phyloP scores from a whole-genome alignment of 2,113 vertebrate species.

The Cyanoramphus novaezelandiae region DNA sequence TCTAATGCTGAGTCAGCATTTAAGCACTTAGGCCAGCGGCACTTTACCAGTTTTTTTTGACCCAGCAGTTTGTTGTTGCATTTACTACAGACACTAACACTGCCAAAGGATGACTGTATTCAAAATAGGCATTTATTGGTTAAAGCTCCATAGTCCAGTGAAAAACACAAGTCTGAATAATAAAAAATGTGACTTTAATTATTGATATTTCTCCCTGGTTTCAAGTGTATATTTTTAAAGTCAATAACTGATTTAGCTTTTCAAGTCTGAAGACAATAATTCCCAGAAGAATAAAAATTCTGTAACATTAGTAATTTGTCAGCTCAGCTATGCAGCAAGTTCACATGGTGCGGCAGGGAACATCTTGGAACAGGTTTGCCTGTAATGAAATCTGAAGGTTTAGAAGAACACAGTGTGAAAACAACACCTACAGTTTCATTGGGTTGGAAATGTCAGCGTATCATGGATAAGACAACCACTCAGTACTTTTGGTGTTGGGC shows the following conservation, averaged over 20 bases:
- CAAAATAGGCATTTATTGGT: not conserved
- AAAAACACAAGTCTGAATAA: not conserved
- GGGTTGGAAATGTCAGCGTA: not conserved
- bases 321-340: conserved; percentile 28
- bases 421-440: not conserved
- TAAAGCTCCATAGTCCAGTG: not conserved
- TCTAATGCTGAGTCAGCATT: not conserved
- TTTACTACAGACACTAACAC: not conserved
- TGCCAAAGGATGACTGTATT: not conserved
- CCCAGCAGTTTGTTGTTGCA: not conserved
- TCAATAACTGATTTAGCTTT: not conserved
- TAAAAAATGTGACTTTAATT: not conserved
- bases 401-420: conserved; percentile 9
- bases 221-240: not conserved
- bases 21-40: not conserved
- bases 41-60: not conserved
- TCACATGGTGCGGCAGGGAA: conserved; percentile 50
- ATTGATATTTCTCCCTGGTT: not conserved
- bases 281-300: not conserved
- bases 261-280: not conserved
- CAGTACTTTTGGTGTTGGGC: not conserved
- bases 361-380: conserved; percentile 53
- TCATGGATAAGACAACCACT: not conserved
- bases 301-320: not conserved
- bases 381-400: conserved; percentile 25